Evolutionary conservation across 2,797 vertebrate genomes (phyloP), one percentile per base, ranked within the genome.

Genomic region (Chaetodon trifasciatus): DNA sequence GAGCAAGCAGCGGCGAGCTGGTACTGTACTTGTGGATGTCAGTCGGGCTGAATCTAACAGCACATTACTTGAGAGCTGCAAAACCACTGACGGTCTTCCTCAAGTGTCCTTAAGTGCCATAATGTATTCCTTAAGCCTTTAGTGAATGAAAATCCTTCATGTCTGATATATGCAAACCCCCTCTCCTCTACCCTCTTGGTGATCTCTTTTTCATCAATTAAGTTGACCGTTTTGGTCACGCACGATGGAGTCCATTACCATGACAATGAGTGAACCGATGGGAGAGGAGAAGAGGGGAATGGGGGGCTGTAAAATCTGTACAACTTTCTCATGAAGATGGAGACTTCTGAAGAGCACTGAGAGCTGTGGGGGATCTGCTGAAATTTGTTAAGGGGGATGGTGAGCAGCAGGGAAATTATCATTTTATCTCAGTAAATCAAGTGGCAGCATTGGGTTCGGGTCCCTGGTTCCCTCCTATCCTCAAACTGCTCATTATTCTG

Each of bases 161-260:
- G 32, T 83, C 79, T 88, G 79, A 92, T 86, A 46, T 74, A 90
- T 86, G 76, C 89, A 85, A 75, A 74, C 46, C 86, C 88, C 86
- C 75, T 28, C 71, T 62, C 44, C 64, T 53, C 53, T 60, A 53
- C 16, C 68, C 55, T 58, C 61, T 75, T 53, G 23, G 70, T 72
- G 80, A 90, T 87, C 73, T 87, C 81, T 87, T 91, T 87, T 88
- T 84, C 82, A 91, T 91, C 85, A 89, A 91, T 92, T 83, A 89
- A 88, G 74, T 76, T 83, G 87, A 88, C 85, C 79, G 40, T 75
- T 88, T 86, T 88, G 81, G 78, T 92, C 84, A 86, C 52, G 84
- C 91, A 74, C 63, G 78, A 85, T 67, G 63, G 86, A 89, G 60
- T 0, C 37, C 78, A 91, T 94, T 92, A 93, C 53, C 93, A 94